Conservation (phyloP, 2,113 vertebrate species). For the Sminthopsis crassicaudata region DNA sequence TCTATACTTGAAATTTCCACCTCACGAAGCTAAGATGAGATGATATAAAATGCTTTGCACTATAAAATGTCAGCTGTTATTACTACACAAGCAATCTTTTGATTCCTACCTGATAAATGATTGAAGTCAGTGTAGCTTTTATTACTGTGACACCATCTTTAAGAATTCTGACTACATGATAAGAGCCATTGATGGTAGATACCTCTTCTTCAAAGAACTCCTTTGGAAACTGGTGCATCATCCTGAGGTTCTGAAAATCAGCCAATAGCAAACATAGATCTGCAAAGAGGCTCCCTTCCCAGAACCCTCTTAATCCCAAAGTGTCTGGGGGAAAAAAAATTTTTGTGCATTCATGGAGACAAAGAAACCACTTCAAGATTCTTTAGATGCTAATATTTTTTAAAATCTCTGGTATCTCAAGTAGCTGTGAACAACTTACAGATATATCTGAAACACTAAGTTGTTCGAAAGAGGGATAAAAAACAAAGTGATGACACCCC, state of each 20-base stretch:
- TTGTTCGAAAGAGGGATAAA: constrained; percentile 3
- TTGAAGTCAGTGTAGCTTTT: constrained; percentile 71
- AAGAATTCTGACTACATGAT: constrained; percentile 71
- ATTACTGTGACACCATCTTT: constrained; percentile 69
- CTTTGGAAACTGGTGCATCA: constrained; percentile 47
- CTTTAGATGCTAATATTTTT: neutral
- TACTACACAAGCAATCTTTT: neutral
- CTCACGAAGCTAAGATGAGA: neutral
- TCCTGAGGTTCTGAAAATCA: constrained; percentile 77
- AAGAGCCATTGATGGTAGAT: constrained; percentile 77
- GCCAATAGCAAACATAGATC: constrained; percentile 19
- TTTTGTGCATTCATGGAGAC: neutral
- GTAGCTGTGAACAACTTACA: neutral
- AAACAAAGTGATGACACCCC: constrained; percentile 1
- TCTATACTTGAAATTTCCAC: too few species aligned
- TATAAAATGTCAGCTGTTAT: neutral
- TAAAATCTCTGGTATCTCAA: constrained; percentile 2
- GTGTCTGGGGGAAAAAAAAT: neutral
- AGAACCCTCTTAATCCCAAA: constrained; percentile 42
- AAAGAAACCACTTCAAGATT: constrained; percentile 10
- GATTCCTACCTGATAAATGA: constrained; percentile 74
- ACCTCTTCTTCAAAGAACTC: constrained; percentile 72
- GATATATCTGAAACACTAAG: constrained; percentile 43
- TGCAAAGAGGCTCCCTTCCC: neutral
- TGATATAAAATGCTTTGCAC: neutral